These are phyloP conservation scores for Hippocampus abdominalis DNA, from an alignment of 2,113 vertebrate genomes.

Conservation along the genomic window DNA sequence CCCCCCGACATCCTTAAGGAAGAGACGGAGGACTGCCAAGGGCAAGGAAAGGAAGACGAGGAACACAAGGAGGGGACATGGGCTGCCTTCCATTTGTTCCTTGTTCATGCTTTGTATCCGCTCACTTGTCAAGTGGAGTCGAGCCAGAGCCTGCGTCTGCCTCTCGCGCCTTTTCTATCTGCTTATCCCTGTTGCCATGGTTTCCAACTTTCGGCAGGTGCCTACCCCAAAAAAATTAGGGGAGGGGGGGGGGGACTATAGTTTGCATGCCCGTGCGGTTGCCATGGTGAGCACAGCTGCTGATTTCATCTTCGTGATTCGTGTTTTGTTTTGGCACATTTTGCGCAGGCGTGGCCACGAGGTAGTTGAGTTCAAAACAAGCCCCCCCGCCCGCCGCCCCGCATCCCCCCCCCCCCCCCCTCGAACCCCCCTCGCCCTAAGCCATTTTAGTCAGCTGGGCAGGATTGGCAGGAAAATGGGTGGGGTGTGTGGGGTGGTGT, in stretches of 20 bases:
- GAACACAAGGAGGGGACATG: neutral
- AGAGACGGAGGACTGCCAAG: slow-evolving; percentile 59
- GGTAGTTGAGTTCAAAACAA: slow-evolving; percentile 35
- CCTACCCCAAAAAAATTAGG: slow-evolving; percentile 27
- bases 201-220: slow-evolving; percentile 72
- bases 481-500: slow-evolving; percentile 4
- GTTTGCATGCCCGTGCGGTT: neutral
- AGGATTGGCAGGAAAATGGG: slow-evolving; percentile 24
- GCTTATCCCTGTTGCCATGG: slow-evolving; percentile 73
- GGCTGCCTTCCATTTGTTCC: neutral
- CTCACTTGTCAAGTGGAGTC: no score
- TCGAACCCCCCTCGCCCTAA: neutral
- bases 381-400: neutral
- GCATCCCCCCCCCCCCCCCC: neutral
- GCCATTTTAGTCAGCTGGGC: slow-evolving; percentile 58
- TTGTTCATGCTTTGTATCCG: neutral
- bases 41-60: slow-evolving; percentile 34
- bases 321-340: slow-evolving; percentile 51
- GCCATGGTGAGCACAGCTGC: slow-evolving; percentile 2
- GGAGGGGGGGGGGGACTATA: slow-evolving; percentile 44
- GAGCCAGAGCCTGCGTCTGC: slow-evolving; percentile 10
- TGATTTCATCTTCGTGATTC: neutral
- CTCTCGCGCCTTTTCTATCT: slow-evolving; percentile 28
- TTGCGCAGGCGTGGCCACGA: slow-evolving; percentile 25
- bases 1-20: slow-evolving; percentile 36